Conservation (phyloP, 2,888 invertebrate genomes). For the Agrotis puta region DNA sequence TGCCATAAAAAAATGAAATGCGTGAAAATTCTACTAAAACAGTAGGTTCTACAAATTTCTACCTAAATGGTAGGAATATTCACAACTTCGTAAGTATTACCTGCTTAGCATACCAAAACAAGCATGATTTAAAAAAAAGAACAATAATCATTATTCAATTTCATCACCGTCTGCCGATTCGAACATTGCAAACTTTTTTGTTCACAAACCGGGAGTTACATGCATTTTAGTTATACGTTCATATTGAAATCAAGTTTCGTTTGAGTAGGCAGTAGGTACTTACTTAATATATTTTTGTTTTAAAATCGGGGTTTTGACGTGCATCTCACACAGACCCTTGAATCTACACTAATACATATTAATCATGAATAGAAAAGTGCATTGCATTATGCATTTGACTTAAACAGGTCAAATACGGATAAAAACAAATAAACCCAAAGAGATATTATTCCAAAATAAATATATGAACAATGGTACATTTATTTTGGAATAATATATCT, state of each 20-base stretch:
- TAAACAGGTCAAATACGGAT: conserved; percentile 22
- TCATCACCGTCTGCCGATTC: conserved; percentile 36
- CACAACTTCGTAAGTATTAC: background rate
- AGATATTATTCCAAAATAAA: background rate
- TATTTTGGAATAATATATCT: too few species aligned
- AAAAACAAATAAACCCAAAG: conserved; percentile 2
- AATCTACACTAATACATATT: conserved; percentile 73
- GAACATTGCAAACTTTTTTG: conserved; percentile 34
- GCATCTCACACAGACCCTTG: conserved; percentile 64
- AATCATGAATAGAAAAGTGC: conserved; percentile 74
- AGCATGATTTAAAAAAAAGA: conserved; percentile 7
- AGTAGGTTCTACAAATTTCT: background rate
- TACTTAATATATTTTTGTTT: conserved; percentile 28
- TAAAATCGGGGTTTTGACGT: conserved; percentile 34
- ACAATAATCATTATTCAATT: conserved; percentile 5
- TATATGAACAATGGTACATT: too few species aligned
- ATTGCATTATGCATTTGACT: conserved; percentile 69
- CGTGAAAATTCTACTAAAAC: conserved; percentile 2
- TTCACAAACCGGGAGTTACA: conserved; percentile 14
- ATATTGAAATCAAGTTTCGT: conserved; percentile 32
- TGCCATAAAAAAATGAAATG: conserved; percentile 16
- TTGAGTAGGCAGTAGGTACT: background rate
- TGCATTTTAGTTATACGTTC: conserved; percentile 2
- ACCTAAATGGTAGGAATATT: background rate
- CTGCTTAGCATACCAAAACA: background rate